Base-by-base conservation (phyloP, 2,888 invertebrate species). In the Sepiola atlantica region DNA sequence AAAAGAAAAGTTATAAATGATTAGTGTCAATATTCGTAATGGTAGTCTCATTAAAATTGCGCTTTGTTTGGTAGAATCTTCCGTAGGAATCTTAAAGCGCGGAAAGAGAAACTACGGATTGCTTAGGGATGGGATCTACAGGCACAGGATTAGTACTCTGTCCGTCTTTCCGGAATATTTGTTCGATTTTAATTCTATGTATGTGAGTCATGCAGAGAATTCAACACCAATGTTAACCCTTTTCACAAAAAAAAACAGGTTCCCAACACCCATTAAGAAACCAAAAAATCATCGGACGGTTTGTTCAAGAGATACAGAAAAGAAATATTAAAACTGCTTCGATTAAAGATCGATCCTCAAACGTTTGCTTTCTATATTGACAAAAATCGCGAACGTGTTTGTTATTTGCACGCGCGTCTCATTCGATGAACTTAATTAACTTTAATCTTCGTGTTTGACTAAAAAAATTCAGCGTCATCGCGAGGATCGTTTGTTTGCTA, bases 391-490 rank as follows among this genome's bases (percentile, higher is more conserved):
- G 32, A n/a, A 77, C 32, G 77, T 77, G 77, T 77, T 77, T 77
- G 77, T 77, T 77, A 77, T 77, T 77, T 77, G 12, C 77, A 77
- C 77, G n/a, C 77, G 2, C 0, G 14, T 77, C 16, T 32, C 16
- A 77, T 77, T 77, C n/a, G n/a, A n/a, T 77, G 77, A 77, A 77
- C 32, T 77, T 77, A 77, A 77, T 77, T 77, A 77, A 77, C n/a
- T 77, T 77, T 77, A 77, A 77, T 77, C 32, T 77, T n/a, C 77
- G 12, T n/a, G n/a, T n/a, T 77, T n/a, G n/a, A 28, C 77, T n/a
- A 77, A 18, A 77, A 77, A 2, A 8, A 77, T 2, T 12, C 28
- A 77, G n/a, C 28, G 28, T 77, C n/a, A n/a, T 77, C 32, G 32
- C 77, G 77, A 14, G n/a, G 0, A 24, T 2, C 10, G 4, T n/a